Base-by-base conservation (phyloP, 2,888 invertebrate genomes). In the Papilio protenor region DNA sequence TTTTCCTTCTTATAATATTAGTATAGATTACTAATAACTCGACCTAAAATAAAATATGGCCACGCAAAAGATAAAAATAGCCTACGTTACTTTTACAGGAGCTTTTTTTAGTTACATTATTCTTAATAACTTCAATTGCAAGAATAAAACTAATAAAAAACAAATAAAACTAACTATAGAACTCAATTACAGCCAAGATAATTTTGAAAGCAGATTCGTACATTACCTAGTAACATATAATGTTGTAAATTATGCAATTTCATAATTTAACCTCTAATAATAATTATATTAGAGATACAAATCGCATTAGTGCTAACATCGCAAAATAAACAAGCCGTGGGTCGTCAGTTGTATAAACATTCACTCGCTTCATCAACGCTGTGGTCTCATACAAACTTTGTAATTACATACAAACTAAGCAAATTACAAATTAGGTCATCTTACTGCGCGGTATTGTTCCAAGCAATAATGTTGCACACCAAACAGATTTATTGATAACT, bases 261-360 rank as follows among this genome's bases (percentile, higher is more conserved):
- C 66, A n/a, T 21, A 69, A 45, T 69, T 69, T 45, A 45, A 45
- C 12, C 45, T 45, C 40, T 45, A 66, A 40, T 66, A 69, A 5
- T n/a, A 45, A 11, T 45, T 3, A 69, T 40, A 66, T 66, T 66
- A 59, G 16, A 66, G 40, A 40, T 66, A 40, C n/a, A 66, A 45
- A 69, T 66, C 27, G 66, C 66, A 45, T 69, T 69, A n/a, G 2
- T 66, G 66, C 66, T 66, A 69, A 45, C 45, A 69, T 69, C 40
- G 21, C 66, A 69, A 21, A 69, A 69, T 69, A 69, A 69, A 69
- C 66, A 69, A 69, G 66, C 45, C 66, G 45, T 45, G 66, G 66
- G 66, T 69, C 66, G 66, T 69, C 66, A 69, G 66, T 69, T 69
- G 45, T 45, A 45, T 45, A 69, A 69, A 69, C 66, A 69, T 69